Evolutionary conservation across 35 echinoderm and acorn worm genomes (phyloP), one percentile per base, ranked within the genome.

Genomic region (Stichopus chloronotus): DNA sequence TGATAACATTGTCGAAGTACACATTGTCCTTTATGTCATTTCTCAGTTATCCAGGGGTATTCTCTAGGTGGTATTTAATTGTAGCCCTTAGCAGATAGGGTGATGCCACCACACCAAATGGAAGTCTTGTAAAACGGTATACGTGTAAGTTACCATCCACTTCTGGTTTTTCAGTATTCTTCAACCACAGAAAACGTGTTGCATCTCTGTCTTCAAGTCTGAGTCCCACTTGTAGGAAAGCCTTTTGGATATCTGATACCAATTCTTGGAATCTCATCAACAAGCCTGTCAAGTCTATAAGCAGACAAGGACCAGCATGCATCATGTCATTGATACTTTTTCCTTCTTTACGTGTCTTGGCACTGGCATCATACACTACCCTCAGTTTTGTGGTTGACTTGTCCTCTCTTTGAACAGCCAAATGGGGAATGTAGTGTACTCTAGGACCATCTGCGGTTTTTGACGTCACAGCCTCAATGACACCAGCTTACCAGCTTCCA

Each of bases 381-480:
- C 56, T 58, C 84, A 58, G 84, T 9, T 17, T 20, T n/a, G n/a
- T n/a, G n/a, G n/a, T n/a, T n/a, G n/a, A n/a, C n/a, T n/a, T n/a
- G n/a, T n/a, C n/a, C n/a, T n/a, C n/a, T n/a, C n/a, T n/a, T n/a
- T n/a, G n/a, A n/a, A n/a, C n/a, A n/a, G n/a, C n/a, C n/a, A n/a
- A 56, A 87, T 87, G 84, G 1, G 84, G 84, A 56, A 87, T 87
- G 84, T 87, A 87, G 25, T 87, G 84, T 14, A 58, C 84, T 22
- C 56, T 65, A 56, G 56, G 56, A 30, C 56, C 84, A 30, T 87
- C 84, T 87, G 13, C 14, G 17, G 8, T 13, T 59, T 87, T 65
- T 5, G 60, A 60, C 17, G 30, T 59, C 16, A 60, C 84, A 11
- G 12, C 59, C 30, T 58, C 25, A 81, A 81, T 52, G 5, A 55